phyloP scores from a whole-genome alignment of 2,113 vertebrate species.

The Prunella fulvescens region DNA sequence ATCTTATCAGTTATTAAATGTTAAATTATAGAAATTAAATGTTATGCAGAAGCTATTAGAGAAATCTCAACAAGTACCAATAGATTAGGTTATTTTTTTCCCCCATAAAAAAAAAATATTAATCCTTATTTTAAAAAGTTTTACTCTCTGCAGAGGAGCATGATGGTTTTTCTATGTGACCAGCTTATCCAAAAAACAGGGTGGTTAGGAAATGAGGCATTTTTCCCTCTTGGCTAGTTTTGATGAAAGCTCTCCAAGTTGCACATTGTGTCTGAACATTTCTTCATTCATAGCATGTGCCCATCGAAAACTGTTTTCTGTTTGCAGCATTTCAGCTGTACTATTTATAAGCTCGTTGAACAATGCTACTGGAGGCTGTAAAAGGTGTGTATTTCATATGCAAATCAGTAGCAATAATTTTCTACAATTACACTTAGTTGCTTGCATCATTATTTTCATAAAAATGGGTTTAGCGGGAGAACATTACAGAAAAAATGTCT shows the following conservation, averaged over 20 bases:
- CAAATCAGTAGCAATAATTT: slow-evolving; percentile 68
- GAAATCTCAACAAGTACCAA: neutral
- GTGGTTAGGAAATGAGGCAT: slow-evolving; percentile 46
- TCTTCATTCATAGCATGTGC: slow-evolving; percentile 66
- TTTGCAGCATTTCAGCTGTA: slow-evolving; percentile 45
- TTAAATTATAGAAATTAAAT: neutral
- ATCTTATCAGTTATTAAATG: slow-evolving; percentile 8
- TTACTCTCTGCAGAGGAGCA: neutral
- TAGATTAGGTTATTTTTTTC: neutral
- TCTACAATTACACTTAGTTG: slow-evolving; percentile 62
- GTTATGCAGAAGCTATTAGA: neutral
- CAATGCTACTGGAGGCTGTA: slow-evolving; percentile 68
- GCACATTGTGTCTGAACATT: slow-evolving; percentile 55
- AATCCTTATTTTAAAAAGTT: neutral
- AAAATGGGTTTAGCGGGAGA: slow-evolving; percentile 26
- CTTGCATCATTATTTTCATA: slow-evolving; percentile 62
- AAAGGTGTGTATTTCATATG: slow-evolving; percentile 74
- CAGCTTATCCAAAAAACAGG: neutral
- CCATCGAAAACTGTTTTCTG: slow-evolving; percentile 58
- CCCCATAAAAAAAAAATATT: neutral
- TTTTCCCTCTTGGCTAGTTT: slow-evolving; percentile 45
- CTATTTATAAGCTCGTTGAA: slow-evolving; percentile 72
- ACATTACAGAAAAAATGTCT: slow-evolving; percentile 27
- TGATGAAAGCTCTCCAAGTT: slow-evolving; percentile 61
- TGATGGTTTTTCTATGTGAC: slow-evolving; percentile 8